Percentiles rank a stretch among this genome's conserved stretches.
Evolutionary conservation across 2,113 vertebrate genomes (phyloP).

Genomic region (Antigone vipio): DNA sequence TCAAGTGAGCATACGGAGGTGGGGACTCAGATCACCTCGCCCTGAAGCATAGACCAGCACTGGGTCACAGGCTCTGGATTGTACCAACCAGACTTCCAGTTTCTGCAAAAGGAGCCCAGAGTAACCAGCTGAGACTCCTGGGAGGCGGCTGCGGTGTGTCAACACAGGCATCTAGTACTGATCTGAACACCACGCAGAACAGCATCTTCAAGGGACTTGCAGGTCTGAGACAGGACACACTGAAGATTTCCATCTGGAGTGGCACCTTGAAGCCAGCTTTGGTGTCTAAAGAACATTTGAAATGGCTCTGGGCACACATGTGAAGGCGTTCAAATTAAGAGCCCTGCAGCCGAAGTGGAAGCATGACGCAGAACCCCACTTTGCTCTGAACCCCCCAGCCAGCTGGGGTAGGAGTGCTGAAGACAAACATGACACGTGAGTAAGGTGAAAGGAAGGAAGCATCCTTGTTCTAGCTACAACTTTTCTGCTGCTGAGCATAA

Average conservation of each 20-base stretch:
- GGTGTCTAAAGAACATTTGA: not conserved
- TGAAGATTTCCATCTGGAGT: not conserved
- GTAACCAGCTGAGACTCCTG: not conserved
- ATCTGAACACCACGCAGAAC: not conserved
- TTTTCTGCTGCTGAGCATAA: not conserved
- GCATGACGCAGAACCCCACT: not conserved
- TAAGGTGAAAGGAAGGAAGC: not conserved
- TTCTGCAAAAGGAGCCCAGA: not conserved
- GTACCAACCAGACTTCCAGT: not conserved
- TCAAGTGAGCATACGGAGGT: accelerated
- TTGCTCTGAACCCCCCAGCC: not conserved
- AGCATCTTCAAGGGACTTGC: not conserved
- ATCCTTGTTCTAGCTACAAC: not conserved
- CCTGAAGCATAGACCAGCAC: not conserved
- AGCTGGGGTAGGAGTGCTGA: not conserved
- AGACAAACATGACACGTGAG: not conserved
- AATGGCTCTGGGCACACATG: not conserved
- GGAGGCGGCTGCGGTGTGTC: not conserved
- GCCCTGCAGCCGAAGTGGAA: not conserved
- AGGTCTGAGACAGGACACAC: not conserved
- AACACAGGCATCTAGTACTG: not conserved
- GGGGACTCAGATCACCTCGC: not conserved
- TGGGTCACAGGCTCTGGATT: not conserved
- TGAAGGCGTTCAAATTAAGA: not conserved
- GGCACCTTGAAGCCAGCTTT: not conserved